Percentiles rank a stretch among this genome's conserved stretches.
phyloP scores from a whole-genome alignment of 1,140 invertebrate genomes.

The Phortica variegata region DNA sequence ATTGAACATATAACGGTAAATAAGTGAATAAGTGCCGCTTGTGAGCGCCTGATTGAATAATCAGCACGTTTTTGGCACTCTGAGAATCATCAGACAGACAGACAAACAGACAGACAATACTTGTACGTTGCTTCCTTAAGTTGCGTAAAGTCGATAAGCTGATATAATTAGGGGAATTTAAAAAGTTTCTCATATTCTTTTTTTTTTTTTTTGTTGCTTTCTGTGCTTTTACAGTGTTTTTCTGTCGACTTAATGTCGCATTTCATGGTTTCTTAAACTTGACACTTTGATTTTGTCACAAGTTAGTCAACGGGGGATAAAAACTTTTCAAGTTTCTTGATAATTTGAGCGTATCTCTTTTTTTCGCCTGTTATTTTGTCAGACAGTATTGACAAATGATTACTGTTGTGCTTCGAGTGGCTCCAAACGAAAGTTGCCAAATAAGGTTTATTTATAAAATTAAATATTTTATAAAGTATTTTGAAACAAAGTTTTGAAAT shows the following conservation, averaged over 20 bases:
- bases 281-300: constrained; percentile 32
- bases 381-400: too few relatives aligned
- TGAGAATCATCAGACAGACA: not conserved
- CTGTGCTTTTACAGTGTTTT: constrained; percentile 35
- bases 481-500: too few relatives aligned
- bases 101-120: not conserved
- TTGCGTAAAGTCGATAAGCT: constrained; percentile 34
- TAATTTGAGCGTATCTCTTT: constrained; percentile 38
- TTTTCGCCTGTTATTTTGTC: not conserved
- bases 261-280: constrained; percentile 54
- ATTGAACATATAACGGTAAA: not conserved
- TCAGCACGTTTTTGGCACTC: too few relatives aligned
- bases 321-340: constrained; percentile 53
- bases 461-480: too few relatives aligned
- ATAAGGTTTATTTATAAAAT: too few relatives aligned
- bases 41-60: too few relatives aligned
- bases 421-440: too few relatives aligned
- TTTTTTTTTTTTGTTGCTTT: too few relatives aligned
- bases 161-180: constrained; percentile 54
- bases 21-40: too few relatives aligned
- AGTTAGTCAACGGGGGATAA: constrained; percentile 13
- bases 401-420: too few relatives aligned
- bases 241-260: constrained; percentile 52
- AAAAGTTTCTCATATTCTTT: constrained; percentile 20
- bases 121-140: not conserved